Conservation (phyloP, 2,113 vertebrate species). For the Manacus vitellinus region DNA sequence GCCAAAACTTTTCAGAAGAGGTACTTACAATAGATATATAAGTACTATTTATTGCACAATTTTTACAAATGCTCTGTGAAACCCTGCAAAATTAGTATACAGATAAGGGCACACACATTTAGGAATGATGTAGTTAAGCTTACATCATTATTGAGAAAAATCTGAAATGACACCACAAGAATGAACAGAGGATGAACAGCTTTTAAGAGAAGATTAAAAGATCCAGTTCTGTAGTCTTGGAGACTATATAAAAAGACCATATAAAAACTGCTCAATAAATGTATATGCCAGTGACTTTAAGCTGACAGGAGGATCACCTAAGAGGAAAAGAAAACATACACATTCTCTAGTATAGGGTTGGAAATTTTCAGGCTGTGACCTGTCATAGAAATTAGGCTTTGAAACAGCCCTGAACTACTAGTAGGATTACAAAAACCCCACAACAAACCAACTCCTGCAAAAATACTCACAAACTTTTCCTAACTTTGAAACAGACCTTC, state of each 20-base stretch:
- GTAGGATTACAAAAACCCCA: neutral
- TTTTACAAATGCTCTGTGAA: neutral
- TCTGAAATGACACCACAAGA: neutral
- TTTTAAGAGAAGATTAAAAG: neutral
- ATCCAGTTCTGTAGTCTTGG: neutral
- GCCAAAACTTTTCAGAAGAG: neutral
- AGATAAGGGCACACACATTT: neutral
- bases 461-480: neutral
- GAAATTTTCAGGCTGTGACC: neutral
- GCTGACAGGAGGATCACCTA: neutral
- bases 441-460: neutral
- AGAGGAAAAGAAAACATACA: neutral
- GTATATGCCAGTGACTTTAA: neutral
- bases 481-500: neutral
- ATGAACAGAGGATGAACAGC: neutral
- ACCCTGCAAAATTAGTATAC: neutral
- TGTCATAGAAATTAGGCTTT: neutral
- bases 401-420: neutral
- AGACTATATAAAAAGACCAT: neutral
- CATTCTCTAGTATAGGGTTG: neutral
- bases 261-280: neutral
- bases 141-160: neutral
- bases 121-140: neutral
- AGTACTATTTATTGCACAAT: neutral
- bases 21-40: neutral